Percentiles rank a stretch among this genome's conserved stretches.
These are phyloP conservation scores for Molossus molossus DNA, from an alignment of 2,797 vertebrate species.

Conservation along the genomic window DNA sequence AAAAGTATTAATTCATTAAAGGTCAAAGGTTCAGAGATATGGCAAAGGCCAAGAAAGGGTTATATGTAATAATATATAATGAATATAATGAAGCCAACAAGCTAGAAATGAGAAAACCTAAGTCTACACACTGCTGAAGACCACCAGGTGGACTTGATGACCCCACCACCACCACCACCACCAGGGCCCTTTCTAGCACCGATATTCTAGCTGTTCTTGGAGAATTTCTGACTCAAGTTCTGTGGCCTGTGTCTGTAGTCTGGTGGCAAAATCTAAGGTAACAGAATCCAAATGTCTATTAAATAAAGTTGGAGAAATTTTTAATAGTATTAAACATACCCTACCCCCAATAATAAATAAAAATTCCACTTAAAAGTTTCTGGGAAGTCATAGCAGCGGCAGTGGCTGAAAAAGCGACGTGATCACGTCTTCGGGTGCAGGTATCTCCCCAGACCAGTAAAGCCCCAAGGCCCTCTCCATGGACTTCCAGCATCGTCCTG, in stretches of 20 bases:
- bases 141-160: background rate
- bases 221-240: background rate
- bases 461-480: slow-evolving; percentile 87
- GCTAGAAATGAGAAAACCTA: background rate
- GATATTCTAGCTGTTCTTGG: background rate
- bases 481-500: slow-evolving; percentile 99
- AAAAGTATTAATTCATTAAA: background rate
- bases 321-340: background rate
- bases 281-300: background rate
- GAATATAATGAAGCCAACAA: background rate
- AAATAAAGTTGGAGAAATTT: background rate
- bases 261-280: background rate
- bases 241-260: background rate
- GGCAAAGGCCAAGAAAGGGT: background rate
- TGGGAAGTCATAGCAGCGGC: background rate
- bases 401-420: background rate
- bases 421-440: background rate
- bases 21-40: background rate
- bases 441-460: background rate
- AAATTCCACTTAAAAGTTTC: background rate
- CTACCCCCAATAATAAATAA: background rate
- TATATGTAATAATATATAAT: background rate
- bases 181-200: background rate
- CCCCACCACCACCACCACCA: background rate
- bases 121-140: background rate